phyloP scores from a whole-genome alignment of 2,113 vertebrate species.

The Zootoca vivipara region DNA sequence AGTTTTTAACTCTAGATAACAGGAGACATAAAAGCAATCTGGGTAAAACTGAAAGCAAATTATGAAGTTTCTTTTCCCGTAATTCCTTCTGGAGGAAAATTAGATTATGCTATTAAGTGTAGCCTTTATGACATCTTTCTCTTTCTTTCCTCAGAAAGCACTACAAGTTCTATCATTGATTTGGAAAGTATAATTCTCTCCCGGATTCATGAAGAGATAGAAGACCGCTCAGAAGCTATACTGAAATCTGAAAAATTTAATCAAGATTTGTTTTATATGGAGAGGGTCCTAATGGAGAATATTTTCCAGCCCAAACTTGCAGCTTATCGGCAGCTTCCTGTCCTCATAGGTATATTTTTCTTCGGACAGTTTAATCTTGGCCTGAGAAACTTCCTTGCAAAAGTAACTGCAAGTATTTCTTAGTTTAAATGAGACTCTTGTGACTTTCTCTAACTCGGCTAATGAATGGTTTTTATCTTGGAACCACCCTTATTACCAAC shows the following conservation, averaged over 20 bases:
- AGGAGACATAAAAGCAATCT: not conserved
- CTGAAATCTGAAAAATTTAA: conserved; percentile 80
- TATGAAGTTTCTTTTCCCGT: not conserved
- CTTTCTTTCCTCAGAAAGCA: conserved; percentile 54
- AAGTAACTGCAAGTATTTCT: not conserved
- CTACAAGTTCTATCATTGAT: conserved; percentile 65
- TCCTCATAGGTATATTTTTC: conserved; percentile 77
- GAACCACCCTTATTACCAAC: not conserved
- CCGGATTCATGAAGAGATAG: conserved; percentile 51
- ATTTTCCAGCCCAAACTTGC: conserved; percentile 85
- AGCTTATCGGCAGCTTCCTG: conserved; percentile 83
- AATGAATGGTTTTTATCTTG: not conserved
- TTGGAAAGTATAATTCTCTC: conserved; percentile 61
- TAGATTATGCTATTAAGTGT: not conserved
- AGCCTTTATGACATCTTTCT: not conserved
- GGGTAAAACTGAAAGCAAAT: not conserved
- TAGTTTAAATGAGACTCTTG: not conserved
- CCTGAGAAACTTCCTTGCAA: not conserved
- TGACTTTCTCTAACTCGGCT: not conserved
- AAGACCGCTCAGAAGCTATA: conserved; percentile 68
- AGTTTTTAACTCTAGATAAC: not conserved
- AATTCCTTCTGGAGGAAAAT: not conserved
- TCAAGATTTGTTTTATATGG: conserved; percentile 83
- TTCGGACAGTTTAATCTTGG: not conserved
- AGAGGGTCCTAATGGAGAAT: conserved; percentile 85